A percentile compares a stretch with the other conserved stretches of the same genome.
These are phyloP conservation scores for Synergus itoensis DNA, from an alignment of 2,888 invertebrate species.

Conservation along the genomic window DNA sequence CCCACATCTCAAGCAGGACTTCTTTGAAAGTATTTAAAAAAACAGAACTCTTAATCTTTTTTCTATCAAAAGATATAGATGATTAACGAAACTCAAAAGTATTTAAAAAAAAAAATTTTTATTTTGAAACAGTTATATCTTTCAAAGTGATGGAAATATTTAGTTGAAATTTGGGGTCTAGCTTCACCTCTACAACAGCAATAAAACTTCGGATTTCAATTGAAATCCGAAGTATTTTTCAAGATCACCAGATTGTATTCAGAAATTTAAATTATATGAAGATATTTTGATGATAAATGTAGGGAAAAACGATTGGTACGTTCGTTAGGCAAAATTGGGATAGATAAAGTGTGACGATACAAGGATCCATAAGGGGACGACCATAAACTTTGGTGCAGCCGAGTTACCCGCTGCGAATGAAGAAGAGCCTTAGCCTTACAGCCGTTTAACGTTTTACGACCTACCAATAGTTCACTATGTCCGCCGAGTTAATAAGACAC, in stretches of 20 bases:
- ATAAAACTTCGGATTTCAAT: neutral
- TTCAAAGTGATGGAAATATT: neutral
- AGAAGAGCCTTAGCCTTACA: constrained; percentile 14
- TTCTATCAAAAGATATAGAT: no score
- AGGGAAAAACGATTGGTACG: neutral
- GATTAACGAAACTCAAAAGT: neutral
- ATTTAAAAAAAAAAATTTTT: neutral
- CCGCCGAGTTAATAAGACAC: constrained; percentile 32
- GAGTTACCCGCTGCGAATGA: constrained; percentile 39
- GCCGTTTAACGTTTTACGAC: constrained; percentile 35
- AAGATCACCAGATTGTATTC: neutral
- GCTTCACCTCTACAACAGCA: neutral
- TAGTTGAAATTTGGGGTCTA: neutral
- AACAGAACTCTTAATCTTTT: neutral
- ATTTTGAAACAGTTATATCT: neutral
- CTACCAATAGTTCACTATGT: constrained; percentile 37
- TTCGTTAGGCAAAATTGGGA: constrained; percentile 22
- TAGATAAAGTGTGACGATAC: constrained; percentile 38
- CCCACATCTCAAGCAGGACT: neutral
- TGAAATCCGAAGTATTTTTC: neutral
- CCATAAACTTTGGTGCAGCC: constrained; percentile 31
- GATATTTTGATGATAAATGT: constrained; percentile 6
- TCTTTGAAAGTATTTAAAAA: neutral
- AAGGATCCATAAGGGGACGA: constrained; percentile 7
- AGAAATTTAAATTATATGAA: neutral